A percentile compares a stretch with the other conserved stretches of the same genome.
These are phyloP conservation scores for Cydia strobilella DNA, from an alignment of 1,140 invertebrate species.

Conservation along the genomic window DNA sequence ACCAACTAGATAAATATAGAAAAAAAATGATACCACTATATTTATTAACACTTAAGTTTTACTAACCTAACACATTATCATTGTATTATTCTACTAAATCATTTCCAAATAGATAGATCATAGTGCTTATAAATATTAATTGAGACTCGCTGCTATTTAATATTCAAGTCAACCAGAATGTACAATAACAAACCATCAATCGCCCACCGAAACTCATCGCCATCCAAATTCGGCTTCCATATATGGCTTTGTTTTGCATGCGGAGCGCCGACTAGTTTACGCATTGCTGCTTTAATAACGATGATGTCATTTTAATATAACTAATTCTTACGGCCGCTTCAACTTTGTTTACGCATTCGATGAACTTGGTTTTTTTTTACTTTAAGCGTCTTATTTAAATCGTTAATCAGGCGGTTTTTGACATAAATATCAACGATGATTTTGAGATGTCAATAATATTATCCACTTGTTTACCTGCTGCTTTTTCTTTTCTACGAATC, in stretches of 20 bases:
- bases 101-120: too few relatives aligned
- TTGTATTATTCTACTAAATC: neutral
- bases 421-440: neutral
- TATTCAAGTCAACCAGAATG: constrained; percentile 13
- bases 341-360: constrained; percentile 47
- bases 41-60: neutral
- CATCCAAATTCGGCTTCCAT: constrained; percentile 17
- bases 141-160: constrained; percentile 7
- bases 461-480: constrained; percentile 4
- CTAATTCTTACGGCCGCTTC: constrained; percentile 34
- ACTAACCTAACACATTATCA: neutral
- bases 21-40: too few relatives aligned
- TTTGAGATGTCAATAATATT: neutral
- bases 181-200: constrained; percentile 33
- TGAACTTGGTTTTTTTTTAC: constrained; percentile 44
- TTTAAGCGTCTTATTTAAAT: constrained; percentile 3
- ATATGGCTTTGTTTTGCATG: constrained; percentile 30
- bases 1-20: neutral
- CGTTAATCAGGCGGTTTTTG: constrained; percentile 10
- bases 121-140: constrained; percentile 7
- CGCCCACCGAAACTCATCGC: constrained; percentile 22
- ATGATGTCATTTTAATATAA: constrained; percentile 54
- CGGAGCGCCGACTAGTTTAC: neutral
- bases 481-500: constrained; percentile 7
- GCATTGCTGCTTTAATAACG: constrained; percentile 47